Evolutionary conservation across 1,140 invertebrate genomes (phyloP), one percentile per base, ranked within the genome.

Genomic region (Drosophila funebris): DNA sequence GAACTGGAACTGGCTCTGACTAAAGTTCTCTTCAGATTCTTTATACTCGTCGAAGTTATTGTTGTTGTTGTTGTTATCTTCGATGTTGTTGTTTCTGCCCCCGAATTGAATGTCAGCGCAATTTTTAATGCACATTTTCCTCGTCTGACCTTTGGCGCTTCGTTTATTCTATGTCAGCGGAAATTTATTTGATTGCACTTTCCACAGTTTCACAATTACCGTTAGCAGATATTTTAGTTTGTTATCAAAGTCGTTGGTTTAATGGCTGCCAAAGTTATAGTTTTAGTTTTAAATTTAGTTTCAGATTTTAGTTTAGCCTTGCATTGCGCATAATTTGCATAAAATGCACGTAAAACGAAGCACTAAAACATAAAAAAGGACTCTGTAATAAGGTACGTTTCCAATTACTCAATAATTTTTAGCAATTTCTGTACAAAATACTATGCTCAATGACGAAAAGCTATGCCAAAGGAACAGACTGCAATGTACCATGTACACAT

Each of bases 71-170:
- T 74, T 22, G 48, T 36, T 31, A n/a, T 54, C 43, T 31, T 54
- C 62, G 31, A 41, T 54, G 52, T 41, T 43, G 44, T 63, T 44
- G 50, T 31, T 63, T 52, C 37, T 77, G 37, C 50, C 68, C 44
- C 57, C 57, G 66, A 64, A 61, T 52, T 88, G 72, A 39, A 88
- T 79, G 76, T 73, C 68, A 22, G 50, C 54, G 61, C 56, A 77
- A 57, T 82, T 88, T 83, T 79, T 88, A 77, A 88, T 83, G 72
- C 83, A 88, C 83, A 88, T 88, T 68, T 88, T 85, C 53, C 37
- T 44, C 43, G 48, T 33, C 57, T 88, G 82, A 81, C 77, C 71
- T 81, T 66, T 67, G 43, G 24, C 22, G 22, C 43, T 14, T 37
- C 52, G 67, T 18, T 37, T 61, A 61, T 69, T 79, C 48, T 72